Evolutionary conservation across 64 coral and sea anemone species (phyloP), one percentile per base, ranked within the genome.

Genomic region (Catalaphyllia jardinei): DNA sequence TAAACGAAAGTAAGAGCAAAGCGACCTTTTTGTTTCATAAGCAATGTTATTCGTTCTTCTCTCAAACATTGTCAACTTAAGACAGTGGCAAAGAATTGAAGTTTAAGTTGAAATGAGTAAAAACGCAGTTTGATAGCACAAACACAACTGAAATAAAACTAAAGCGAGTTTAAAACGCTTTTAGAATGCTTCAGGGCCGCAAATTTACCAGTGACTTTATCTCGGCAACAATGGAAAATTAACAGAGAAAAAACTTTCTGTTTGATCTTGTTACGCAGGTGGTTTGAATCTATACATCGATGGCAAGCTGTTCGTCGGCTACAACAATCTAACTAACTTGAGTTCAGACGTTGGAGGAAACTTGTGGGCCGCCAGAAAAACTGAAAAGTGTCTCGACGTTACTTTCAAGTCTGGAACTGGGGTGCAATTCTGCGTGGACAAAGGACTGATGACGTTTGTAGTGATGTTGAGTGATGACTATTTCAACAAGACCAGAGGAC

Each of bases 401-500:
- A 16, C 31, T 3, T 93, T 93, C 29, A 24, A 76, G 30, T 74
- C 60, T 63, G 91, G 83, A 67, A 81, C 69, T 13, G 77, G 83
- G 35, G 86, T 93, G 22, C 75, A 88, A 50, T 71, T 93, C 55
- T 77, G 74, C n/a, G 50, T 72, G 28, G 30, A 51, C 62, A 79
- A 80, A 22, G 52, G 39, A 4, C 38, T 77, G 52, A 49, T 92
- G 35, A 57, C 83, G 31, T 79, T 87, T 60, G 76, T 87, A 28
- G 62, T 76, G 20, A 54, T 84, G 24, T 51, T 77, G 17, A 50
- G 27, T 31, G 13, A 72, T 13, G 63, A 63, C 0, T 92, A 67
- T 46, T 71, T 79, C 14, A 80, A 78, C 64, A 77, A 92, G 31
- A 87, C 85, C 9, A 92, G 80, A 55, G 91, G 91, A 31, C 85